Conservation (phyloP, 2,113 vertebrate genomes). For the Chloropsis cyanopogon region DNA sequence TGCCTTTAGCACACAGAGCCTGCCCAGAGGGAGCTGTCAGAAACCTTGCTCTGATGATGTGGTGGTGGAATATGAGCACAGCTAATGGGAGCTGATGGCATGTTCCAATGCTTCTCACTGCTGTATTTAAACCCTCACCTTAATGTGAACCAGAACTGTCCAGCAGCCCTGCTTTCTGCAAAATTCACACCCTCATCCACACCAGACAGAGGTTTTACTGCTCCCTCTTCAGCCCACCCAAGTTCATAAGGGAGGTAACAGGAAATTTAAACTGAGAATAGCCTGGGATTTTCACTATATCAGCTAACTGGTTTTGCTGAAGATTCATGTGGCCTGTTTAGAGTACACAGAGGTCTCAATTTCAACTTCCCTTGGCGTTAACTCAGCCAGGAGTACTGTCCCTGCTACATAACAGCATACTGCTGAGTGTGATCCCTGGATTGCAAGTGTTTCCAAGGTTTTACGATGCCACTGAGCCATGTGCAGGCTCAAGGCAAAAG, state of each 20-base stretch:
- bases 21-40: background rate
- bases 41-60: background rate
- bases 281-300: background rate
- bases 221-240: background rate
- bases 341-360: background rate
- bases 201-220: background rate
- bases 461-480: background rate
- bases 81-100: background rate
- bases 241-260: background rate
- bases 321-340: background rate
- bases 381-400: background rate
- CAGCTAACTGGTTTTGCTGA: background rate
- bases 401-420: accelerated
- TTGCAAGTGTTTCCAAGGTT: background rate
- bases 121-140: background rate
- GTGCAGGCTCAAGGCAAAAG: background rate
- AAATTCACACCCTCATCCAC: background rate
- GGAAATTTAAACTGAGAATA: background rate
- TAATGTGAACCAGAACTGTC: background rate
- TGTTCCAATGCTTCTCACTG: background rate
- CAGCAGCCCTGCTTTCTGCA: background rate
- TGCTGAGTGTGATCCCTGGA: background rate
- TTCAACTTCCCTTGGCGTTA: background rate
- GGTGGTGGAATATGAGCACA: background rate
- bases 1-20: background rate